These are phyloP conservation scores for Yoshiicerus persimilis DNA, from an alignment of 1,140 invertebrate species.

Conservation along the genomic window DNA sequence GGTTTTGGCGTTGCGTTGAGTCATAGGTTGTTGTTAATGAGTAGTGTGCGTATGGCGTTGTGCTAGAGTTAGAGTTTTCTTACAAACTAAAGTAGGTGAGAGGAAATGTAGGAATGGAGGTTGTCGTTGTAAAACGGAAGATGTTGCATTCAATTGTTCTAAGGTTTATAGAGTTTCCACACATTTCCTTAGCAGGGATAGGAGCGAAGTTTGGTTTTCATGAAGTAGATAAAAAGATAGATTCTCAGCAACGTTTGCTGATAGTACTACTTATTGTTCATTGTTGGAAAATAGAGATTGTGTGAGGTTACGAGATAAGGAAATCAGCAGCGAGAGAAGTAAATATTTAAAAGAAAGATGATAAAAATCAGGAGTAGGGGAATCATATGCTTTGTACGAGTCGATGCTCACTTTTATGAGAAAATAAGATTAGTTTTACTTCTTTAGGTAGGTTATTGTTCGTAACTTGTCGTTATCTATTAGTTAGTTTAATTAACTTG, in stretches of 20 bases:
- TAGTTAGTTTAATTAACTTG: not conserved
- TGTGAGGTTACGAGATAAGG: conserved; percentile 15
- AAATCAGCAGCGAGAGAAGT: not conserved
- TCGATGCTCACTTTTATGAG: not conserved
- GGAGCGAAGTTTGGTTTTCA: not conserved
- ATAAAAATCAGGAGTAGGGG: not conserved
- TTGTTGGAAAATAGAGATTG: conserved; percentile 12
- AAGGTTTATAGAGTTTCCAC: not conserved
- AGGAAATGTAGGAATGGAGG: not conserved
- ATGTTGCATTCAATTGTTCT: conserved; percentile 16
- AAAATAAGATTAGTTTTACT: not conserved
- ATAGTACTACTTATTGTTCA: conserved; percentile 4
- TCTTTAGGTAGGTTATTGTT: not conserved
- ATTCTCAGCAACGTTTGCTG: not conserved
- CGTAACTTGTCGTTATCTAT: not conserved
- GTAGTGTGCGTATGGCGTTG: not conserved
- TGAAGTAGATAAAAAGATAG: conserved; percentile 14
- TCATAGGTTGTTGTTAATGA: too few relatives aligned
- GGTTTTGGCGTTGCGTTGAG: too few relatives aligned
- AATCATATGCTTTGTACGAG: not conserved
- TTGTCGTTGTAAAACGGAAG: conserved; percentile 23
- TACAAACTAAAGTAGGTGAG: not conserved
- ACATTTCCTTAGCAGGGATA: not conserved
- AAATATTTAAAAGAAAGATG: not conserved
- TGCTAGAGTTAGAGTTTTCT: not conserved